Conservation (phyloP, 2,888 invertebrate genomes). For the Dicycla oo region DNA sequence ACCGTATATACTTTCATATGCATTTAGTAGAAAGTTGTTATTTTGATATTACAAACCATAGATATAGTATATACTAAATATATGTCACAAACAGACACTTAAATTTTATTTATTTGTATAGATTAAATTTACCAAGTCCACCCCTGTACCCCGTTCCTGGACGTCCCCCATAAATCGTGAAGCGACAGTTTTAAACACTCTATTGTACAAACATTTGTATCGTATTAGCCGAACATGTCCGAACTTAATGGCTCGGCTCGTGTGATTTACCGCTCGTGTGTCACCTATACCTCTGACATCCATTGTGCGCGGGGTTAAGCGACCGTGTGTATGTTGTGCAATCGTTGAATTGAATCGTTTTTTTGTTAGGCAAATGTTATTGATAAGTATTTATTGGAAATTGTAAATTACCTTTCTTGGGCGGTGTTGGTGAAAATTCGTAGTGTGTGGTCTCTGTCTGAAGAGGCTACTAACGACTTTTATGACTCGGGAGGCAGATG, state of each 20-base stretch:
- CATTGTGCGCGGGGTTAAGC: slow-evolving; percentile 58
- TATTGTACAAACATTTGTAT: slow-evolving; percentile 77
- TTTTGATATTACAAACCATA: too few relatives aligned
- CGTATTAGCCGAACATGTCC: slow-evolving; percentile 70
- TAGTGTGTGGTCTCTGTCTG: slow-evolving; percentile 36
- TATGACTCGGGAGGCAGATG: background rate
- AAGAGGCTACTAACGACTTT: background rate
- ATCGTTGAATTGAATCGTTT: slow-evolving; percentile 41
- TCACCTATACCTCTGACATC: slow-evolving; percentile 62
- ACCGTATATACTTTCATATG: too few relatives aligned
- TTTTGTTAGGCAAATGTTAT: slow-evolving; percentile 46
- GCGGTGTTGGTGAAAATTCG: slow-evolving; percentile 22
- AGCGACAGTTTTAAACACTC: slow-evolving; percentile 75
- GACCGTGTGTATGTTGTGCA: slow-evolving; percentile 58
- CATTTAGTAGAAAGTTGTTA: too few relatives aligned
- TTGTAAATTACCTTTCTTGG: slow-evolving; percentile 35
- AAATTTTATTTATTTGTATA: too few relatives aligned
- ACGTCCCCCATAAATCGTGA: slow-evolving; percentile 70
- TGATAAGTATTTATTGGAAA: slow-evolving; percentile 35
- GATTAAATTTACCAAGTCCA: slow-evolving; percentile 32
- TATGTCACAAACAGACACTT: too few relatives aligned
- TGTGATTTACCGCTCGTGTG: slow-evolving; percentile 72
- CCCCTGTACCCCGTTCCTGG: slow-evolving; percentile 54
- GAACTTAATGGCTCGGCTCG: slow-evolving; percentile 63
- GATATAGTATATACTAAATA: too few relatives aligned